Percentiles rank a stretch among this genome's conserved stretches.
Conservation (phyloP, 2,113 vertebrate species). For the Mystacornis crossleyi region DNA sequence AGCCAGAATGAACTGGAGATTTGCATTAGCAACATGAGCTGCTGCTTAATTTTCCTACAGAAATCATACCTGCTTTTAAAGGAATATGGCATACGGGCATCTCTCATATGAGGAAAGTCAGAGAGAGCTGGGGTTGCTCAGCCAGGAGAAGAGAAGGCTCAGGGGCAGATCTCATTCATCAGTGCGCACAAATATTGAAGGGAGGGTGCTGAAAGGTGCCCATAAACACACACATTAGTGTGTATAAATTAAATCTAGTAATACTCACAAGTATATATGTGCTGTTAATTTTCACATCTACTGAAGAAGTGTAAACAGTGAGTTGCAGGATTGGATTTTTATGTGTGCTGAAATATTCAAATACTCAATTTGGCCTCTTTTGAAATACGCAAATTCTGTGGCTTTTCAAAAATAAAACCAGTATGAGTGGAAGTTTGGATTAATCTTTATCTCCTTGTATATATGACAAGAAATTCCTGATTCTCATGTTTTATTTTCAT, state of each 20-base stretch:
- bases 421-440: not conserved
- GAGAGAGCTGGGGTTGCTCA: not conserved
- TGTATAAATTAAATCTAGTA: not conserved
- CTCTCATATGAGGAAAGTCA: accelerated
- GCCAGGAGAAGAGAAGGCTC: not conserved
- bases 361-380: not conserved
- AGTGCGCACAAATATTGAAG: not conserved
- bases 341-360: not conserved
- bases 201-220: not conserved
- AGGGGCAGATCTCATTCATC: not conserved
- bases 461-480: not conserved
- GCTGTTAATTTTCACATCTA: not conserved
- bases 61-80: not conserved
- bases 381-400: not conserved
- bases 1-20: not conserved
- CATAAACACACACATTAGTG: not conserved
- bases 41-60: not conserved
- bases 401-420: constrained; percentile 12
- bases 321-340: not conserved
- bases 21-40: not conserved
- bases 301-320: not conserved
- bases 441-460: not conserved
- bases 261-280: not conserved
- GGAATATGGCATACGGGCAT: not conserved
- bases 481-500: not conserved